Evolutionary conservation across 1,140 invertebrate genomes (phyloP).

Genomic region (Danaus melanippus): DNA sequence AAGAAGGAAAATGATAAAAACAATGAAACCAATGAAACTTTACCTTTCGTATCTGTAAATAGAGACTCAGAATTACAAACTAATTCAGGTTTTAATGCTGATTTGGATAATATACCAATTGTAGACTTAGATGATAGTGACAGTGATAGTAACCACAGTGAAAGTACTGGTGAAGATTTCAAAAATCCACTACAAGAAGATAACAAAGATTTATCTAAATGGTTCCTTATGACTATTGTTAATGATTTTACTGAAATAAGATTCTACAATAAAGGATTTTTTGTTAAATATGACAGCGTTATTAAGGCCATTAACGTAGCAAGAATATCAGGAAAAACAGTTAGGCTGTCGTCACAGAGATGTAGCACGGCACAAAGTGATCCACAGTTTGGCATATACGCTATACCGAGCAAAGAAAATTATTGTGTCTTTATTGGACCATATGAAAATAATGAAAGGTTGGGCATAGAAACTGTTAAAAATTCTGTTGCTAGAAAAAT

Average conservation of each 20-base stretch:
- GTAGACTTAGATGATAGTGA: neutral
- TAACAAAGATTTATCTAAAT: conserved; percentile 31
- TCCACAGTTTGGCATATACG: conserved; percentile 61
- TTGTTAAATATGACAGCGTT: conserved; percentile 56
- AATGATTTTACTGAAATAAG: conserved; percentile 60
- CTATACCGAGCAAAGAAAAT: conserved; percentile 43
- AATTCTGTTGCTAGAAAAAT: conserved; percentile 10
- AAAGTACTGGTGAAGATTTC: too few relatives aligned
- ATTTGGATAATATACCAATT: neutral
- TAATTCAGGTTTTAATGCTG: conserved; percentile 3
- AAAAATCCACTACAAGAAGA: conserved; percentile 1
- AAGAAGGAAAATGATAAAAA: conserved; percentile 2
- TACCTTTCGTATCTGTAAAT: too few relatives aligned
- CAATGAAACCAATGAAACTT: too few relatives aligned
- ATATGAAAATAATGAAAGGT: conserved; percentile 48
- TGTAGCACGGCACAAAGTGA: conserved; percentile 23
- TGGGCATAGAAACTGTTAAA: conserved; percentile 56
- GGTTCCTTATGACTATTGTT: conserved; percentile 63
- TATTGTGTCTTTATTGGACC: conserved; percentile 56
- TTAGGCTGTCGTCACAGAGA: conserved; percentile 50
- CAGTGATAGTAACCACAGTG: too few relatives aligned
- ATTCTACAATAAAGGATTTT: conserved; percentile 56
- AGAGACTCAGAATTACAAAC: too few relatives aligned
- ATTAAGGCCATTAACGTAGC: conserved; percentile 52
- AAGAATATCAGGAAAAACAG: conserved; percentile 46